Percentiles rank a stretch among this genome's conserved stretches.
Evolutionary conservation across 37 sponge, comb jelly and placozoan species (phyloP).

Genomic region (Corticium candelabrum): DNA sequence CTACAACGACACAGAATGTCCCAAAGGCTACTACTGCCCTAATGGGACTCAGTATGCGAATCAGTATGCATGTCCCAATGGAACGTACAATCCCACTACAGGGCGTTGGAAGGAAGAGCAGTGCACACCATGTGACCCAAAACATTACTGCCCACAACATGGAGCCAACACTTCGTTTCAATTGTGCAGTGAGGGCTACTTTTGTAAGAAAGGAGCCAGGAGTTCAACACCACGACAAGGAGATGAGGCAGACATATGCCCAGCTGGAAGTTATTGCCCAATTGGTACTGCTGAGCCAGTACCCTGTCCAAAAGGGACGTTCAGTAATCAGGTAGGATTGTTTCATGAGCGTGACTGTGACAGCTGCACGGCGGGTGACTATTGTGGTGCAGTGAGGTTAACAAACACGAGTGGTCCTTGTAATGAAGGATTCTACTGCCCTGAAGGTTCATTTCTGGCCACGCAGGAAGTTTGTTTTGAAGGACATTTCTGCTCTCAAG

Average conservation of each 20-base stretch:
- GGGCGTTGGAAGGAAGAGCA: constrained; percentile 3
- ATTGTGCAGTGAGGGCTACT: constrained; percentile 25
- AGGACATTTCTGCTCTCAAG: constrained; percentile 26
- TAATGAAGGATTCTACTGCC: constrained; percentile 27
- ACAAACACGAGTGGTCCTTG: constrained; percentile 7
- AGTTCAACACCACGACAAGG: constrained; percentile 6
- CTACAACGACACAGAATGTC: constrained; percentile 14
- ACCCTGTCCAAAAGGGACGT: constrained; percentile 8
- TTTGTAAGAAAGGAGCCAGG: constrained; percentile 13
- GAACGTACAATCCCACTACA: constrained; percentile 17
- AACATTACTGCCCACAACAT: constrained; percentile 3
- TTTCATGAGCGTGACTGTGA: background rate
- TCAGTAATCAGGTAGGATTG: background rate
- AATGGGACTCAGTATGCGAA: constrained; percentile 8
- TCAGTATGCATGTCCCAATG: constrained; percentile 11
- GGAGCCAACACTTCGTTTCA: background rate
- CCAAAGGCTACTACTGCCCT: constrained; percentile 27
- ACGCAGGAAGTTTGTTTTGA: constrained; percentile 10
- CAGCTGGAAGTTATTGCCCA: constrained; percentile 8
- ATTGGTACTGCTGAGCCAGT: background rate
- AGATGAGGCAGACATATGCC: background rate
- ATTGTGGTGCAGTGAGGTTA: background rate
- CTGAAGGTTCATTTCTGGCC: constrained; percentile 10
- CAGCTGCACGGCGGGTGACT: constrained; percentile 18
- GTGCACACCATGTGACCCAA: constrained; percentile 19